Percentiles rank a stretch among this genome's conserved stretches.
Evolutionary conservation across 2,113 vertebrate genomes (phyloP).

Genomic region (Tenrec ecaudatus): DNA sequence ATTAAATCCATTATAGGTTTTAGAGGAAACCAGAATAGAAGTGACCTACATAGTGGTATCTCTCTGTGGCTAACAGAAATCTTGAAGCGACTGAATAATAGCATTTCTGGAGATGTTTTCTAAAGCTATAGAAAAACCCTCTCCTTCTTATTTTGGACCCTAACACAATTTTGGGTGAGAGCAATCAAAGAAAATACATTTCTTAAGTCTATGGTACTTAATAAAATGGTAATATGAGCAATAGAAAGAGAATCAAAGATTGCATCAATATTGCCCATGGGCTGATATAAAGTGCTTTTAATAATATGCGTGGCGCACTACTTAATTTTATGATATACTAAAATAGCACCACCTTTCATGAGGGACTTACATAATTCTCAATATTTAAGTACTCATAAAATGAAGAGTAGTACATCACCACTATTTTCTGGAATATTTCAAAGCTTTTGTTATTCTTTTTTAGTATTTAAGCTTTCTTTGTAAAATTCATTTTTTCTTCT

Average conservation of each 20-base stretch:
- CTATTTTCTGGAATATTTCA: not conserved
- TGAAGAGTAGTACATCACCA: not conserved
- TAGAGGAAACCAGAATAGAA: conserved; percentile 74
- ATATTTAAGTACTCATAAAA: conserved; percentile 26
- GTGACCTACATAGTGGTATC: conserved; percentile 68
- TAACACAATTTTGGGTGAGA: not conserved
- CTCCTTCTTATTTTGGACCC: conserved; percentile 46
- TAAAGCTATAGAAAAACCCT: conserved; percentile 48
- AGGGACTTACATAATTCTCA: conserved; percentile 22
- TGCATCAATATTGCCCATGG: not conserved
- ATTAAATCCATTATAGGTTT: conserved; percentile 69
- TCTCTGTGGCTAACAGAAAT: conserved; percentile 69
- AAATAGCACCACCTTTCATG: not conserved
- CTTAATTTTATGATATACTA: not conserved
- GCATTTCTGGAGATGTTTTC: conserved; percentile 54
- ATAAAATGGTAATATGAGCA: not conserved
- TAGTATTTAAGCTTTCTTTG: not conserved
- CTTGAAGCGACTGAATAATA: conserved; percentile 35
- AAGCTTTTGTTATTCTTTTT: not conserved
- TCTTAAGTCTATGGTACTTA: conserved; percentile 13
- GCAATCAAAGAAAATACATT: not conserved
- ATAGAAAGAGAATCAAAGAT: conserved; percentile 36
- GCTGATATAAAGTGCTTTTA: not conserved
- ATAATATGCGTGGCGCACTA: not conserved
- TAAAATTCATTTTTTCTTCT: not conserved